Base-by-base conservation (phyloP, 1,140 invertebrate species). In the Doryteuthis pealeii region DNA sequence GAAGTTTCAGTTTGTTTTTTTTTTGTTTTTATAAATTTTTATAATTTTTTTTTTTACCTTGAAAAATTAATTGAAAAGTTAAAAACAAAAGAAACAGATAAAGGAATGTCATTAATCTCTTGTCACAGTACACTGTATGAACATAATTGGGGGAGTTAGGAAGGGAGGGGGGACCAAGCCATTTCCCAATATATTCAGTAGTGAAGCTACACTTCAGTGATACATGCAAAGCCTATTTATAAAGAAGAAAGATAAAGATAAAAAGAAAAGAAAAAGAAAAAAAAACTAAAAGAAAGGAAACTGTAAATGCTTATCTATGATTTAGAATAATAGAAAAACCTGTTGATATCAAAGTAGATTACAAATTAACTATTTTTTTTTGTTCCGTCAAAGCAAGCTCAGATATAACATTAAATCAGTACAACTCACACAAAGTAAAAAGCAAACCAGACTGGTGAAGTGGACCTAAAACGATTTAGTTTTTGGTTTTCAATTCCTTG, bases 321-420 rank as follows among this genome's bases (percentile, higher is more conserved):
- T 30, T 62, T 62, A 3, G 15, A 6, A 30, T 62, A 62, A 62
- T 62, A 62, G 4, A 26, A 62, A 30, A 62, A 30, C 22, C 58
- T 62, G 28, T 26, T 26, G n/a, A 26, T 26, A n/a, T 62, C 3
- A 5, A n/a, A 62, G 22, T 62, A 5, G 58, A 15, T 62, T 30
- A 26, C 28, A 62, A 30, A 62, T 3, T n/a, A n/a, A n/a, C n/a
- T n/a, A n/a, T n/a, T n/a, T n/a, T n/a, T n/a, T 40, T 40, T 40
- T 40, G 35, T 40, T 40, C 3, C 35, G 3, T 40, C 10, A 26
- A 62, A 62, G 58, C 58, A 62, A 62, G 58, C 15, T 62, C 28
- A 62, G 58, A 62, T 30, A 62, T 62, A n/a, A 30, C 22, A 62
- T 26, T 62, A 40, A n/a, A 62, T 62, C n/a, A n/a, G n/a, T 62